Evolutionary conservation across 2,113 vertebrate genomes (phyloP), one percentile per base, ranked within the genome.

Genomic region (Pseudopodoces humilis): DNA sequence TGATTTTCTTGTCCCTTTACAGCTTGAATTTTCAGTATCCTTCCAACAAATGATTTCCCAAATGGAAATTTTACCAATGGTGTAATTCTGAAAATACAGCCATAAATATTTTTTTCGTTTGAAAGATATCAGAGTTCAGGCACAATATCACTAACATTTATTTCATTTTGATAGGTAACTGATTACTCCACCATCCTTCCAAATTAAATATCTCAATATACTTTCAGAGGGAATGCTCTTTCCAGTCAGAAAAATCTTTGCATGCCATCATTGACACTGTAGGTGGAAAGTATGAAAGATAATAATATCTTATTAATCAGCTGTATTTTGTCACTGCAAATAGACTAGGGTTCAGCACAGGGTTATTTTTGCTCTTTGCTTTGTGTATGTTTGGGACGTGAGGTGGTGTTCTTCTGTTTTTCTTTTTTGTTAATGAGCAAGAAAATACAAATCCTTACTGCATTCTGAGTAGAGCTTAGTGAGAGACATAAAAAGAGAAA

Each of bases 31-130:
- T 77, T 84, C 56, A 39, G 28, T 62, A 77, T 31, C 30, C 19
- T 76, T 83, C 74, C 63, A 91, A 64, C 10, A 94, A 88, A 62
- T 62, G 16, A 74, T 93, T 96, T 92, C 50, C 69, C 74, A 88
- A 88, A 88, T 46, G 67, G 17, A 50, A 27, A 53, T 91, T 86
- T 88, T 67, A 83, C 0, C 0, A 91, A 91, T 53, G 27, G 46
- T 44, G n/a, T 41, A 85, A 67, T 93, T 95, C 75, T 86, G 30
- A 31, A 90, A 85, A 81, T n/a, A 80, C 18, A 63, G 33, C 9
- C 52, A 68, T 78, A 46, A 79, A 44, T 75, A n/a, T 7, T 50
- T 46, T 53, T 83, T 67, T 63, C 0, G 0, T 81, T 89, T 69
- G 56, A 62, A 35, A 60, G 53, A 59, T 59, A 83, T 41, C 69